Evolutionary conservation across 2,888 invertebrate species (phyloP).

Genomic region (Cataglyphis altisquamis): DNA sequence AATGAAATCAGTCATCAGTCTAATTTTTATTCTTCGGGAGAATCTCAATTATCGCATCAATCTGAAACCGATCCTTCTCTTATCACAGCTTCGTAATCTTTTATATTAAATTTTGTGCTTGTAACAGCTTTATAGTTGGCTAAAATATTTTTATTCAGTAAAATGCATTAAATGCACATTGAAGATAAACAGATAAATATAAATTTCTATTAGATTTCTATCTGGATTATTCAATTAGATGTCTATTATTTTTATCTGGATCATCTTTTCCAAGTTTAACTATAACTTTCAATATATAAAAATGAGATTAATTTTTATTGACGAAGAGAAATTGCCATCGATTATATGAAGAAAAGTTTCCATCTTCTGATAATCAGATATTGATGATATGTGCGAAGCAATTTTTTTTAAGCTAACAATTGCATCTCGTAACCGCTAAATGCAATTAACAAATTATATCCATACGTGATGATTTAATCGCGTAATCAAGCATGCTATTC

Average conservation of each 20-base stretch:
- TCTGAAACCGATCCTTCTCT: not conserved
- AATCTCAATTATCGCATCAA: not conserved
- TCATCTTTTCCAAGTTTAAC: not conserved
- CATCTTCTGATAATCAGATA: not conserved
- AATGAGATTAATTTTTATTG: slow-evolving; percentile 19
- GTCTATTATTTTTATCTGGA: not conserved
- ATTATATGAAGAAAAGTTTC: not conserved
- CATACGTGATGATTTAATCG: slow-evolving; percentile 7
- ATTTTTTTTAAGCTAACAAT: slow-evolving; percentile 4
- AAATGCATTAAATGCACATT: not conserved
- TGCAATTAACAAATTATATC: slow-evolving; percentile 38
- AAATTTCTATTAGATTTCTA: not conserved
- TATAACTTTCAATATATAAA: slow-evolving; percentile 19
- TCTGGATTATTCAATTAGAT: too few relatives aligned
- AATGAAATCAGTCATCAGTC: slow-evolving; percentile 29
- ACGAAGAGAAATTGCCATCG: not conserved
- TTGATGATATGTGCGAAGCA: not conserved
- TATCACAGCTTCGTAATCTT: not conserved
- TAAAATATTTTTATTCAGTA: not conserved
- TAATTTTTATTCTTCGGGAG: not conserved
- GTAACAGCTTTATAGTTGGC: not conserved
- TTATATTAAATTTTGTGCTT: not conserved
- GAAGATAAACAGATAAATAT: not conserved
- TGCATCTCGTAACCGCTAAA: slow-evolving; percentile 13
- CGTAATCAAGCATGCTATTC: not conserved